These are phyloP conservation scores for Otis tarda DNA, from an alignment of 2,113 vertebrate genomes.

Conservation along the genomic window DNA sequence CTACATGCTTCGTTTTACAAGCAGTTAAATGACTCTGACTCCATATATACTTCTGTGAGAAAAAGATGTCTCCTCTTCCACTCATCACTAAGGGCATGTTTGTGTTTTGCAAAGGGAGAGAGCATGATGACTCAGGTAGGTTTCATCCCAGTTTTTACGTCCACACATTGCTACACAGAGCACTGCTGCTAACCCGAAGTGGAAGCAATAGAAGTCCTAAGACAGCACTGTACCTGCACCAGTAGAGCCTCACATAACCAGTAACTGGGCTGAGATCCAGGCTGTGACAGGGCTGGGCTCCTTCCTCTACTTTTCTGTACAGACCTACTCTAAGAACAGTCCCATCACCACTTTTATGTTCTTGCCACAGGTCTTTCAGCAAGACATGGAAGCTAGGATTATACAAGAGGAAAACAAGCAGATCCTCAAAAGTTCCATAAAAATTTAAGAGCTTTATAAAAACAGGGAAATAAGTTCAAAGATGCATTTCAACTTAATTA, in stretches of 20 bases:
- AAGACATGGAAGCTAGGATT: background rate
- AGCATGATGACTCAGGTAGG: background rate
- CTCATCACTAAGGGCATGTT: background rate
- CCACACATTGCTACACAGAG: background rate
- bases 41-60: background rate
- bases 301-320: background rate
- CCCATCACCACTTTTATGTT: background rate
- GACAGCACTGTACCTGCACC: background rate
- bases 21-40: background rate
- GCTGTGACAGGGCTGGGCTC: background rate
- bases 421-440: background rate
- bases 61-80: background rate
- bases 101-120: background rate
- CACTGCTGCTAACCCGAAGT: background rate
- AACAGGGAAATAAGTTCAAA: background rate
- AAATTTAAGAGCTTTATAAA: background rate
- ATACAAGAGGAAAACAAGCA: background rate
- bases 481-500: background rate
- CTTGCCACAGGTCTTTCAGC: background rate
- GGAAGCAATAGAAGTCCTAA: background rate
- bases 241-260: background rate
- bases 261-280: background rate
- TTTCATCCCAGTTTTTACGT: background rate
- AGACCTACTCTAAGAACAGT: background rate
- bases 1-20: constrained; percentile 7